Conservation (phyloP, 1,140 invertebrate species). For the Holotrichia oblita region DNA sequence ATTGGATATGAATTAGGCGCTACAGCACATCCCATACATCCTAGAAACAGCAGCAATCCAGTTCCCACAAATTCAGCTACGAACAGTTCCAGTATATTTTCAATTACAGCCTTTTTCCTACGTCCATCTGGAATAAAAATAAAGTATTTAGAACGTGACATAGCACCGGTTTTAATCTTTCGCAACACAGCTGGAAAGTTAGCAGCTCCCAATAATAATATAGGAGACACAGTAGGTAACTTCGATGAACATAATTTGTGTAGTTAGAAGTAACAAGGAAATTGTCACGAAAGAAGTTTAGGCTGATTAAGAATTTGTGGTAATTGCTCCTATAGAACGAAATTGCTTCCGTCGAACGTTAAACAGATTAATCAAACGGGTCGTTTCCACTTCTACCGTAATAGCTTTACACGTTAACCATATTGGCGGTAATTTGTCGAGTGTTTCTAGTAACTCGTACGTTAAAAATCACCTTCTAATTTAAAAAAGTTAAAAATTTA, state of each 20-base stretch:
- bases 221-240: neutral
- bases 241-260: neutral
- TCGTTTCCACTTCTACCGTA: neutral
- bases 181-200: neutral
- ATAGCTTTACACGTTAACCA: too few species aligned
- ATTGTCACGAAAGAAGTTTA: slow-evolving; percentile 11
- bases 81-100: slow-evolving; percentile 46
- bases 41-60: slow-evolving; percentile 76
- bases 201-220: neutral
- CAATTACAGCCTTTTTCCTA: neutral
- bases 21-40: slow-evolving; percentile 72
- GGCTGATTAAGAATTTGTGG: slow-evolving; percentile 18
- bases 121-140: slow-evolving; percentile 26
- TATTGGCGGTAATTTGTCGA: too few species aligned
- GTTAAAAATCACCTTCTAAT: too few species aligned
- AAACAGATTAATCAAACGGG: slow-evolving; percentile 4
- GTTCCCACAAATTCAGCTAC: slow-evolving; percentile 79
- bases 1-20: slow-evolving; percentile 49
- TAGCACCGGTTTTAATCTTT: neutral
- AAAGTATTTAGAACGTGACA: neutral
- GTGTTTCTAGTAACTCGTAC: too few species aligned
- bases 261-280: slow-evolving; percentile 19
- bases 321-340: slow-evolving; percentile 5
- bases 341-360: slow-evolving; percentile 16
- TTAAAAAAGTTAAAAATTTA: too few species aligned